phyloP scores from a whole-genome alignment of 2,113 vertebrate species.

The Actinemys pallida region DNA sequence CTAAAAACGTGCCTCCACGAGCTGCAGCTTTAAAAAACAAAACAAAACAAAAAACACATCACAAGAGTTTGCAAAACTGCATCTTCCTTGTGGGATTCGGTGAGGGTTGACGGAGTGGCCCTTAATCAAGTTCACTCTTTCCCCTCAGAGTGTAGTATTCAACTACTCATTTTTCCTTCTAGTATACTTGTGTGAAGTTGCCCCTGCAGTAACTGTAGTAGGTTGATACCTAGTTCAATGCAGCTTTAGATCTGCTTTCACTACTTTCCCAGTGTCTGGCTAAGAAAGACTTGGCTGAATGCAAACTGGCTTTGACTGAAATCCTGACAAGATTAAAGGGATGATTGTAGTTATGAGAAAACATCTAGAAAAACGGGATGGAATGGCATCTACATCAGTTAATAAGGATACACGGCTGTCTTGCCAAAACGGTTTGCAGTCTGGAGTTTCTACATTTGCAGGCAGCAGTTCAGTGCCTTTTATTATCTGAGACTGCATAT shows the following conservation, averaged over 20 bases:
- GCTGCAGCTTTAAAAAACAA: not conserved
- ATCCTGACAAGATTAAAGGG: not conserved
- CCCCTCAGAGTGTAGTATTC: not conserved
- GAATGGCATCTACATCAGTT: not conserved
- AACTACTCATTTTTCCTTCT: not conserved
- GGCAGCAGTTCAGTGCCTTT: not conserved
- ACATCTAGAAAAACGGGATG: not conserved
- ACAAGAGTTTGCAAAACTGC: not conserved
- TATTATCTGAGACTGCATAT: not conserved
- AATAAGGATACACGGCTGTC: not conserved
- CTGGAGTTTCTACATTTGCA: not conserved
- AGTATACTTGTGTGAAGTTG: not conserved
- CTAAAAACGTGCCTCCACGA: not conserved
- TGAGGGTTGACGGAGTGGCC: fast-evolving
- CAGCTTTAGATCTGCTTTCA: not conserved
- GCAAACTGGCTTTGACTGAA: slow-evolving; percentile 3
- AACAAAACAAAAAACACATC: not conserved
- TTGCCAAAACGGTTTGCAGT: not conserved
- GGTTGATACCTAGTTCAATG: not conserved
- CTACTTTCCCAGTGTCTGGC: not conserved
- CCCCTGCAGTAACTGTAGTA: not conserved
- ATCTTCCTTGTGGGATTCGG: not conserved
- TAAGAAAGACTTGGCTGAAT: not conserved
- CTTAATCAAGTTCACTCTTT: not conserved
- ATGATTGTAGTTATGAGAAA: not conserved